A percentile compares a stretch with the other conserved stretches of the same genome.
phyloP scores from a whole-genome alignment of 2,113 vertebrate species.

The Harpagus bidentatus region DNA sequence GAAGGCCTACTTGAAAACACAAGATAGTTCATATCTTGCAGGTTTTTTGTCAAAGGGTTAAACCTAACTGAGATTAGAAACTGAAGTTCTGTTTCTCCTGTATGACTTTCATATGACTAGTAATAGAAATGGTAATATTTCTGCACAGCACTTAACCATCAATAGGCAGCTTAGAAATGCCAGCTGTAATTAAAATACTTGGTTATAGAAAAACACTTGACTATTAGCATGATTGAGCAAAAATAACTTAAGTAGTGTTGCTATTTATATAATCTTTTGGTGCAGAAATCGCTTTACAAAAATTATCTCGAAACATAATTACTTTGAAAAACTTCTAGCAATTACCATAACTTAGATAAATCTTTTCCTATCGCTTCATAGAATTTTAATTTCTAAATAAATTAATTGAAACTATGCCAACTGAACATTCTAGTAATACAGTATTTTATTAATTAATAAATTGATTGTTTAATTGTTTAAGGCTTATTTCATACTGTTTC shows the following conservation, averaged over 20 bases:
- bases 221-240: background rate
- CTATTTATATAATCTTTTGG: background rate
- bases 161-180: background rate
- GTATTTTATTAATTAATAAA: background rate
- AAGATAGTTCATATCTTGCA: background rate
- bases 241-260: background rate
- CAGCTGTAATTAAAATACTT: slow-evolving; percentile 2
- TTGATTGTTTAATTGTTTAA: background rate
- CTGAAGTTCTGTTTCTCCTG: background rate
- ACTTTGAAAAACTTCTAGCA: background rate
- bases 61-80: background rate
- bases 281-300: background rate
- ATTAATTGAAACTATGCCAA: background rate
- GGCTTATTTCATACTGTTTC: background rate
- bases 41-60: background rate
- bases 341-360: background rate
- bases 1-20: background rate
- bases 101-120: background rate
- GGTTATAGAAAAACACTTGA: background rate
- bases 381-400: background rate
- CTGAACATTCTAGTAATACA: background rate
- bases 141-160: background rate
- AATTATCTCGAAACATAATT: background rate
- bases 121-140: background rate
- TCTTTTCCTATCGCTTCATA: background rate